These are phyloP conservation scores for Ginglymostoma cirratum DNA, from an alignment of 2,113 vertebrate species.

Conservation along the genomic window DNA sequence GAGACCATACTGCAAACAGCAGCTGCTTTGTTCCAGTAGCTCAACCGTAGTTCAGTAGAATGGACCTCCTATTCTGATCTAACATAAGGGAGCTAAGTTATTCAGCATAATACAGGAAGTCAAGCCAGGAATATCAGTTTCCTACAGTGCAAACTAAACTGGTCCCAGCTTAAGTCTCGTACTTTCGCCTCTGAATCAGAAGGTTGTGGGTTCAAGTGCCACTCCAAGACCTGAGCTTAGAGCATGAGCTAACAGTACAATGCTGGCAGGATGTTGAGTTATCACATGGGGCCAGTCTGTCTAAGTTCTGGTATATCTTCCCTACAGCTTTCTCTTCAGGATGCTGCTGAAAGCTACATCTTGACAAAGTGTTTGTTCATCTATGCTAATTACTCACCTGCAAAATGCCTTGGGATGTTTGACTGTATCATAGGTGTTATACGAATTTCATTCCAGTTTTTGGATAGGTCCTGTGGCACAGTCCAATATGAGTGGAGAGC, in stretches of 20 bases:
- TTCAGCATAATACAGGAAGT: neutral
- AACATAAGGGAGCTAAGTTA: neutral
- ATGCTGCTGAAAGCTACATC: neutral
- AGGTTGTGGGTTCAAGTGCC: too few species aligned
- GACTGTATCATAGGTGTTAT: neutral
- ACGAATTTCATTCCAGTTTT: neutral
- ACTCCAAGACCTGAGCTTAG: neutral
- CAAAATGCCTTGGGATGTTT: neutral
- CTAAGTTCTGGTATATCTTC: neutral
- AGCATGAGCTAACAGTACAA: neutral
- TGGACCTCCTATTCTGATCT: neutral
- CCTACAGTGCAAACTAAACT: neutral
- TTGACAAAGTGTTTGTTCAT: neutral
- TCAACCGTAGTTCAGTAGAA: neutral
- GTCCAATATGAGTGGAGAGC: neutral
- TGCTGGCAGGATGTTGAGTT: neutral
- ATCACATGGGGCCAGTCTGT: neutral
- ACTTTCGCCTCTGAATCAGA: neutral
- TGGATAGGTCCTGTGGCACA: neutral
- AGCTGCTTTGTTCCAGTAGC: neutral
- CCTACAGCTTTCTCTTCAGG: neutral
- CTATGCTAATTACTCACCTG: neutral
- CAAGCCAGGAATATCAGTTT: neutral
- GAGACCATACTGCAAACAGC: neutral
- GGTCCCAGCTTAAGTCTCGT: neutral